Evolutionary conservation across 2,888 invertebrate species (phyloP), one percentile per base, ranked within the genome.

Genomic region (Rhorus exstirpatorius): DNA sequence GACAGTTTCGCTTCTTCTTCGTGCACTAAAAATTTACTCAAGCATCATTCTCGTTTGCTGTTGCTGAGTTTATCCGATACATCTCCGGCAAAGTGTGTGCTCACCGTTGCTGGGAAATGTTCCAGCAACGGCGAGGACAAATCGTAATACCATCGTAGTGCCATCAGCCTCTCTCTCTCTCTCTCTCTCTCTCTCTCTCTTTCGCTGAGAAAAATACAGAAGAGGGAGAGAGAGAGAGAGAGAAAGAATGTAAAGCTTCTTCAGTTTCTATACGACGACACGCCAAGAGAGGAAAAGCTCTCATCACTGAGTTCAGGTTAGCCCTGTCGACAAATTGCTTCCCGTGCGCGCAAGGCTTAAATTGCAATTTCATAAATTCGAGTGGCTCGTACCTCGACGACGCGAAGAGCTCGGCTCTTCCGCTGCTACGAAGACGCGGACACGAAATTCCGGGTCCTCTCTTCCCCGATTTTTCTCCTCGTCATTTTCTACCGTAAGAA

Each of bases 291-390:
- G 74, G 14, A 14, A 53, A 63, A 63, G 63, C 53, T 63, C 53
- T 75, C 63, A 10, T 53, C 21, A 44, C 17, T 19, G 21, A 63
- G 41, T 53, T 65, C 49, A 24, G 38, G 67, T 68, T 72, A 35
- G 49, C 74, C 61, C 74, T 58, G 58, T 74, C 78, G 86, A 89
- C 87, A 86, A 89, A 88, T 89, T 88, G 85, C 88, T 84, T 86
- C 80, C 76, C 78, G 67, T 79, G n/a, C 58, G 60, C 81, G 75
- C 80, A 68, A 82, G 83, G 85, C 84, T 86, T 81, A 87, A 90
- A 89, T 90, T 88, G 87, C 89, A 89, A 87, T 90, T 90, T 90
- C 89, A 90, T 89, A 89, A 89, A 89, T 90, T 89, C 87, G 81
- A 86, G 84, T 85, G 84, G 85, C 80, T 55, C 74, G 55, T 31